Evolutionary conservation across 2,888 invertebrate species (phyloP).

Genomic region (Empis stercorea): DNA sequence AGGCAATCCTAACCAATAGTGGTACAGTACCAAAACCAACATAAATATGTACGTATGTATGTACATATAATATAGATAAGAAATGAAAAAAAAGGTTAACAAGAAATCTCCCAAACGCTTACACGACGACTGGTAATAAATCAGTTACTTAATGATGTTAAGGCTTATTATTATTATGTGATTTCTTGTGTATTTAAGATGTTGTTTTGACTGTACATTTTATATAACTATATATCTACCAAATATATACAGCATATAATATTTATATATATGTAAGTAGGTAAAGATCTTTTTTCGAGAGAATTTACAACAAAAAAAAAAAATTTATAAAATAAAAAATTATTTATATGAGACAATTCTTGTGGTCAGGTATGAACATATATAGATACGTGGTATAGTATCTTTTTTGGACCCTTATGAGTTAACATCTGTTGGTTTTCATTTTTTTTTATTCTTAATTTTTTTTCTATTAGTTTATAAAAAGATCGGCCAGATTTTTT

Average conservation of each 20-base stretch:
- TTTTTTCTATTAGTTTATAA: too few species aligned
- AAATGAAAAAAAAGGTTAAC: background rate
- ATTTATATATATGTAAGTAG: background rate
- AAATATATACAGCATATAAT: too few species aligned
- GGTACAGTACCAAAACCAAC: background rate
- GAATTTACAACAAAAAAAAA: background rate
- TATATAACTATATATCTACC: too few species aligned
- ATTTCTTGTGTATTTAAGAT: slow-evolving; percentile 9
- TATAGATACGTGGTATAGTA: background rate
- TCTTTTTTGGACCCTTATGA: too few species aligned
- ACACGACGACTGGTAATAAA: slow-evolving; percentile 32
- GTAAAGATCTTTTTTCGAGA: background rate
- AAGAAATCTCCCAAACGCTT: slow-evolving; percentile 11
- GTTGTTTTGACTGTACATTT: slow-evolving; percentile 10
- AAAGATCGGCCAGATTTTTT: too few species aligned
- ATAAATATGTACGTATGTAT: background rate
- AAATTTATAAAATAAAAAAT: background rate
- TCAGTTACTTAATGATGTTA: slow-evolving; percentile 39
- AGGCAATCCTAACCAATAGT: too few species aligned
- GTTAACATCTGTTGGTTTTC: too few species aligned
- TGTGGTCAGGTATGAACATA: background rate
- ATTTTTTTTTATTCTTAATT: too few species aligned
- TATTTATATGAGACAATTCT: slow-evolving; percentile 12
- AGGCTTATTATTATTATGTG: slow-evolving; percentile 18
- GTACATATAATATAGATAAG: background rate